These are phyloP conservation scores for Istiophorus platypterus DNA, from an alignment of 2,113 vertebrate genomes.

Conservation along the genomic window DNA sequence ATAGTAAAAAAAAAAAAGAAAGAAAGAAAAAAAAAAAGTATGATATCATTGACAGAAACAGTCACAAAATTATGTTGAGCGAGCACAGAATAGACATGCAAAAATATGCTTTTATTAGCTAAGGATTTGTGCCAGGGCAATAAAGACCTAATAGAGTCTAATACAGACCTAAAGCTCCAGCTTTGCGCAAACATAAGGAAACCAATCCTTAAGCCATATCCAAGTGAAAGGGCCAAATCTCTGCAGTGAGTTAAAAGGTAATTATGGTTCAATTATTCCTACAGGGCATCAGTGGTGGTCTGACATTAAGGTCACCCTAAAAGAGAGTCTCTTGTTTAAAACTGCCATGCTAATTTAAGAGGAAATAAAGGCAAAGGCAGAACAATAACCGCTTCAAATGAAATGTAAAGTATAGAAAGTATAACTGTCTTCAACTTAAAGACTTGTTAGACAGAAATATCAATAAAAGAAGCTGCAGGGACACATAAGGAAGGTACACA, in stretches of 20 bases:
- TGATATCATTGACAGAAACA: neutral
- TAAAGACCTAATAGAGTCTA: conserved; percentile 22
- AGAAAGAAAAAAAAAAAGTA: conserved; percentile 1
- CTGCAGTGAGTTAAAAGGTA: conserved; percentile 16
- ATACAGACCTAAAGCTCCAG: conserved; percentile 42
- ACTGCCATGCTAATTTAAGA: neutral
- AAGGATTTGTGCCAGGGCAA: conserved; percentile 17
- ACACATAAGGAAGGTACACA: neutral
- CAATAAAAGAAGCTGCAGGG: neutral
- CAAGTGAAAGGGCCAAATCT: conserved; percentile 11
- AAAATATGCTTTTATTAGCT: conserved; percentile 12
- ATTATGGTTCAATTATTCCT: conserved; percentile 40
- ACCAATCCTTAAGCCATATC: conserved; percentile 45
- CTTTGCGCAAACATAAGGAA: conserved; percentile 50
- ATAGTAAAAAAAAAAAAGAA: conserved; percentile 12
- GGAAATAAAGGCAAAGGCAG: neutral
- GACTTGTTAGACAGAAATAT: neutral
- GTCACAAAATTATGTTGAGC: conserved; percentile 1
- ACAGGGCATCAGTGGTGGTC: conserved; percentile 8
- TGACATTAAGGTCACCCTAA: conserved; percentile 25
- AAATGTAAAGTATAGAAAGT: no score
- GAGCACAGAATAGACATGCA: neutral
- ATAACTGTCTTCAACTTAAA: neutral
- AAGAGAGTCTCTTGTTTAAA: neutral
- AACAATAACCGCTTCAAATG: neutral